Evolutionary conservation across 2,888 invertebrate genomes (phyloP).

Genomic region (Apomyelois bistriatella): DNA sequence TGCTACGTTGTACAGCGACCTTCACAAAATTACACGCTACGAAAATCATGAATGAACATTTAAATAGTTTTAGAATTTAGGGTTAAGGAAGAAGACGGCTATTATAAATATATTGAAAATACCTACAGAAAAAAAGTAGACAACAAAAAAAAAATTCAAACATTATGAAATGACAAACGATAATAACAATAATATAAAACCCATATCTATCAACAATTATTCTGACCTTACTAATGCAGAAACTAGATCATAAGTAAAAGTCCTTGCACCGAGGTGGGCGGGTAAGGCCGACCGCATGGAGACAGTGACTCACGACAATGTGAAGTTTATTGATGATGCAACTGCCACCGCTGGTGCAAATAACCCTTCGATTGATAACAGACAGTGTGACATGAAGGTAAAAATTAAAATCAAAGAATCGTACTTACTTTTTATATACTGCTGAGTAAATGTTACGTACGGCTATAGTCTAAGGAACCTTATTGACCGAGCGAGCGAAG

Average conservation of each 20-base stretch:
- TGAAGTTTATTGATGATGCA: slow-evolving; percentile 5
- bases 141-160: not conserved
- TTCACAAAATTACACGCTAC: too few relatives aligned
- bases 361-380: not conserved
- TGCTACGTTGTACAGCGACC: not conserved
- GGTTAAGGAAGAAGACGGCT: too few relatives aligned
- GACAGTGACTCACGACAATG: slow-evolving; percentile 9
- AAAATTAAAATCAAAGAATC: too few relatives aligned
- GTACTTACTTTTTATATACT: too few relatives aligned
- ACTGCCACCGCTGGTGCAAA: not conserved
- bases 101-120: too few relatives aligned
- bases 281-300: slow-evolving; percentile 9
- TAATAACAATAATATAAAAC: not conserved
- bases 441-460: too few relatives aligned
- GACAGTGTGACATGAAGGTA: not conserved
- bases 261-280: slow-evolving; percentile 23
- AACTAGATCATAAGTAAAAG: slow-evolving; percentile 20
- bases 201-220: not conserved
- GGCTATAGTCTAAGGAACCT: too few relatives aligned
- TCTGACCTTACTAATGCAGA: not conserved
- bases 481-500: too few relatives aligned
- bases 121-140: not conserved
- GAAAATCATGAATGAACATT: too few relatives aligned
- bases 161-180: not conserved
- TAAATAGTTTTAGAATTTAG: too few relatives aligned